Percentiles rank a stretch among this genome's conserved stretches.
phyloP scores from a whole-genome alignment of 2,113 vertebrate species.

The Tupaia tana region DNA sequence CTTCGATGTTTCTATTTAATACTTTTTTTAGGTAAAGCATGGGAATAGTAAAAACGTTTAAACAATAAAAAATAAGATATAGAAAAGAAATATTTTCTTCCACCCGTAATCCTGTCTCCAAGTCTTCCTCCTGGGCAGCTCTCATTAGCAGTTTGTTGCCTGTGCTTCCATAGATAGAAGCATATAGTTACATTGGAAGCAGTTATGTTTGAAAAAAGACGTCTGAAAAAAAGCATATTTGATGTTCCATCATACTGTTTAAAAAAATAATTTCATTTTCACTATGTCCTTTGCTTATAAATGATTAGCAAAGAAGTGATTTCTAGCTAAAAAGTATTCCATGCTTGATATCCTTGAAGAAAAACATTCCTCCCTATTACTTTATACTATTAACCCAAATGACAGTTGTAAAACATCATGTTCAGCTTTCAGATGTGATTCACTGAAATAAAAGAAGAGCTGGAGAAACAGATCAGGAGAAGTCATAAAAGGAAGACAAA shows the following conservation, averaged over 20 bases:
- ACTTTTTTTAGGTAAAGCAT: constrained; percentile 17
- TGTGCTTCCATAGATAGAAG: not conserved
- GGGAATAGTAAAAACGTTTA: not conserved
- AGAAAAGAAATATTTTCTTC: not conserved
- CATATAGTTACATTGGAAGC: not conserved
- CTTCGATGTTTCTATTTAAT: not conserved
- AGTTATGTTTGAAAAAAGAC: not conserved
- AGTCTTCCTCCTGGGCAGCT: not conserved
- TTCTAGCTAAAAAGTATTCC: not conserved
- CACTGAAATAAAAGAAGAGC: not conserved
- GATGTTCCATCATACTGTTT: not conserved
- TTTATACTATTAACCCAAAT: not conserved
- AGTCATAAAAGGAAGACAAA: not conserved
- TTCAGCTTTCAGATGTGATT: not conserved
- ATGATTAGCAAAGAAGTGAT: not conserved
- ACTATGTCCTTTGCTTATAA: not conserved
- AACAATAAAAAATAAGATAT: not conserved
- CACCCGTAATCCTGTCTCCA: not conserved
- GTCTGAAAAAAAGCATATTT: not conserved
- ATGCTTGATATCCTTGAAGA: not conserved
- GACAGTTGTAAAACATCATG: not conserved
- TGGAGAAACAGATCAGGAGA: not conserved
- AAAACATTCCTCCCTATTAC: not conserved
- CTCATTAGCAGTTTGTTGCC: not conserved
- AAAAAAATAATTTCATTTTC: constrained; percentile 25